Percentiles rank a stretch among this genome's conserved stretches.
These are phyloP conservation scores for Ictalurus punctatus DNA, from an alignment of 2,113 vertebrate genomes.

Conservation along the genomic window DNA sequence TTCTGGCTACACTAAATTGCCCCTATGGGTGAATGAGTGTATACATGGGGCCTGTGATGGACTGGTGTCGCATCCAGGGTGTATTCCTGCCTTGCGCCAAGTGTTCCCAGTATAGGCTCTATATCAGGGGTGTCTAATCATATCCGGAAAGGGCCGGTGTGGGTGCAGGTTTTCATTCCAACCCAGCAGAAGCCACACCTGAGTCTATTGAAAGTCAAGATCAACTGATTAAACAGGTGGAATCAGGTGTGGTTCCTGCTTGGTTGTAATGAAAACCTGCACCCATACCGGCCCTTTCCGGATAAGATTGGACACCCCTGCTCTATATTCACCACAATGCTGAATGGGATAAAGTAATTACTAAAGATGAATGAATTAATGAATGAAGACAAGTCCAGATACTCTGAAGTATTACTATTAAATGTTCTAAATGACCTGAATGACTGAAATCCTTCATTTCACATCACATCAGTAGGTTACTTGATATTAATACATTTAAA, in stretches of 20 bases:
- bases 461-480: background rate
- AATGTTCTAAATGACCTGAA: background rate
- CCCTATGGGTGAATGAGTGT: background rate
- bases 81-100: background rate
- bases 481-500: background rate
- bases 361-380: background rate
- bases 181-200: no score
- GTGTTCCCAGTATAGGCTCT: background rate
- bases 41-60: background rate
- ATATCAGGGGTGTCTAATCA: no score
- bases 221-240: no score
- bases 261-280: no score
- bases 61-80: background rate
- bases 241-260: no score
- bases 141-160: no score
- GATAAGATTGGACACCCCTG: no score
- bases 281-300: no score
- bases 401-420: background rate
- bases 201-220: no score
- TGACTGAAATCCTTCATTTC: background rate
- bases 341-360: background rate
- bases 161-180: no score
- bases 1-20: background rate
- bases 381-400: background rate
- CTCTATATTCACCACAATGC: no score